phyloP scores from a whole-genome alignment of 2,888 invertebrate genomes.

The Hypercompe scribonia region DNA sequence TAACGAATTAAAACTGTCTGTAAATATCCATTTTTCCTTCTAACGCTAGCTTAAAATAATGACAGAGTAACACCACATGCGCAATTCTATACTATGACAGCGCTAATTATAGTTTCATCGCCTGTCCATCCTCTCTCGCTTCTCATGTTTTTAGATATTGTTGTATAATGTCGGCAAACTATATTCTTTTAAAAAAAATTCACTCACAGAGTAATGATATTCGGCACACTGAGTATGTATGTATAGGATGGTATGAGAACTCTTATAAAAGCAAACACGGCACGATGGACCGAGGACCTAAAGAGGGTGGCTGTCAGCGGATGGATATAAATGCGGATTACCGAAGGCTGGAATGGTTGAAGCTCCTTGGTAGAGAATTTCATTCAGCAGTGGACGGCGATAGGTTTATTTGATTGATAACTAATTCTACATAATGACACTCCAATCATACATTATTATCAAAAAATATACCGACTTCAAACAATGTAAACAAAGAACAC shows the following conservation, averaged over 20 bases:
- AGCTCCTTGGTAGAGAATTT: too few relatives aligned
- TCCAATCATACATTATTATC: too few relatives aligned
- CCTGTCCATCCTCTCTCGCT: slow-evolving; percentile 29
- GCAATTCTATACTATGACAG: slow-evolving; percentile 38
- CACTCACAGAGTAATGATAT: neutral
- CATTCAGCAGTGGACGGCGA: too few relatives aligned
- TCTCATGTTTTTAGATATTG: slow-evolving; percentile 38
- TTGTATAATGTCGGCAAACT: slow-evolving; percentile 29
- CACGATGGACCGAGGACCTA: too few relatives aligned
- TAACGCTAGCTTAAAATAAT: slow-evolving; percentile 15
- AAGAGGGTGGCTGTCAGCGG: too few relatives aligned
- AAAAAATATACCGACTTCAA: too few relatives aligned
- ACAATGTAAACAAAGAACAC: too few relatives aligned
- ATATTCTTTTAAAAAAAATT: neutral
- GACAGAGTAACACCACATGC: slow-evolving; percentile 13
- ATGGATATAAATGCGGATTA: too few relatives aligned
- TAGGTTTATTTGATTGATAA: too few relatives aligned
- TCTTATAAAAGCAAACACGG: too few relatives aligned
- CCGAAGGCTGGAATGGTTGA: too few relatives aligned
- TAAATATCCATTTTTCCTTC: neutral
- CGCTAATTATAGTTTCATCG: slow-evolving; percentile 49
- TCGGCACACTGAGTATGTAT: neutral
- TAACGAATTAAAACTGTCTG: neutral
- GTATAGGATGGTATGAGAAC: neutral
- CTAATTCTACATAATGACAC: too few relatives aligned